phyloP scores from a whole-genome alignment of 2,888 invertebrate species.

The Tanypteryx hageni region DNA sequence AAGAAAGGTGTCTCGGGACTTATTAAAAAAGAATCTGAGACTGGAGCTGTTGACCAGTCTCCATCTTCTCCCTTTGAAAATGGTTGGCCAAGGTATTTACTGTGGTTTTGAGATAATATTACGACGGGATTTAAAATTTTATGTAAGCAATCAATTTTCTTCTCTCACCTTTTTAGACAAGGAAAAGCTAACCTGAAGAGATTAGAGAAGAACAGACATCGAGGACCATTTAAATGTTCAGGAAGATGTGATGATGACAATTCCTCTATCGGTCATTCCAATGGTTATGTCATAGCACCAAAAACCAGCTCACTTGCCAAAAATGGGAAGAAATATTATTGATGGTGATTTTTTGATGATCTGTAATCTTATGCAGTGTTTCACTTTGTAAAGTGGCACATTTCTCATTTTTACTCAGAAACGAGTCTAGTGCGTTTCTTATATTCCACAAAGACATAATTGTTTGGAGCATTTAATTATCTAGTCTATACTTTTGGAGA shows the following conservation, averaged over 20 bases:
- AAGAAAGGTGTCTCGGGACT: not conserved
- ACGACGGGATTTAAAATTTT: too few species aligned
- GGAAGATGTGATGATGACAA: slow-evolving; percentile 4
- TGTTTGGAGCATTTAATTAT: not conserved
- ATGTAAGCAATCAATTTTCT: not conserved
- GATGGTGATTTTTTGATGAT: not conserved
- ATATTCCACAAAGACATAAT: not conserved
- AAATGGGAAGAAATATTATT: slow-evolving; percentile 46
- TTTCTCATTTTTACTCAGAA: not conserved
- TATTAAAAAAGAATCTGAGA: not conserved
- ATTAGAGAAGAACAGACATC: slow-evolving; percentile 34
- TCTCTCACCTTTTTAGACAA: slow-evolving; percentile 22
- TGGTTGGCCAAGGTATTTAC: not conserved
- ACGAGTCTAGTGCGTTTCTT: not conserved
- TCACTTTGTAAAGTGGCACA: not conserved
- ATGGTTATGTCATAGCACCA: slow-evolving; percentile 4
- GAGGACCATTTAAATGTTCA: not conserved
- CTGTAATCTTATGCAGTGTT: not conserved
- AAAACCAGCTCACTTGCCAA: not conserved
- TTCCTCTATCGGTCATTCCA: not conserved
- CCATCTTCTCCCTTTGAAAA: not conserved
- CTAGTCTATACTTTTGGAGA: not conserved
- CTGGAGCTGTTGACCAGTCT: not conserved
- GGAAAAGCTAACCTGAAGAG: slow-evolving; percentile 36
- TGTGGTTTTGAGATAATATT: not conserved